Evolutionary conservation across 2,888 invertebrate species (phyloP), one percentile per base, ranked within the genome.

Genomic region (Thalpophila matura): DNA sequence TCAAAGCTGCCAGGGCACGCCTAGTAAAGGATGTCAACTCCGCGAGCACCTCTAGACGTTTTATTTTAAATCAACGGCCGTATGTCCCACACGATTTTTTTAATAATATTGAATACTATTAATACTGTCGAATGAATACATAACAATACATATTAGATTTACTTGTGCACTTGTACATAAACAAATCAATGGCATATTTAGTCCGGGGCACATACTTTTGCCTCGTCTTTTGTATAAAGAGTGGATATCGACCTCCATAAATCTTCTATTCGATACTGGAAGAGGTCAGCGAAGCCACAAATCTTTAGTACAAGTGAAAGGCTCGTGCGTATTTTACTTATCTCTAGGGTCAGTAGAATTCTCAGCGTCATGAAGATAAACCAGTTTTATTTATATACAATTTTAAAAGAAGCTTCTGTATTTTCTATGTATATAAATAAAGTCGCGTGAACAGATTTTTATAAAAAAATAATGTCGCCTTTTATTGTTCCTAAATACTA

Each of bases 191-290:
- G 57, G 14, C 26, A 22, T 59, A 37, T 68, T 77, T 54, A 45
- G 62, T 49, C 12, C 35, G 16, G 37, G 45, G 78, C 67, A 78
- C 70, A 33, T 84, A 85, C 81, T 77, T 79, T 71, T 76, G 79
- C 75, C 70, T 64, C 67, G 72, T 78, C 80, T 80, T 84, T 83
- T 86, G 82, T 85, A 81, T 83, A 85, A 84, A 86, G 86, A 88
- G 87, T 87, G 80, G 81, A 84, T 82, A 77, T 82, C 82, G 88
- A 89, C 91, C 91, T 81, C 89, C 80, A 91, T 92, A 91, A 91
- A 92, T 91, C 91, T 89, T 84, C 77, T 80, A 82, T 89, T 86
- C 85, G 85, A 85, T 84, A 77, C 77, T 78, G 79, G 73, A 79
- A 64, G 81, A 84, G 88, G 84, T 88, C 88, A 85, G 82, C 81